Percentiles rank a stretch among this genome's conserved stretches.
Conservation (phyloP, 2,113 vertebrate genomes). For the Holacanthus passer region DNA sequence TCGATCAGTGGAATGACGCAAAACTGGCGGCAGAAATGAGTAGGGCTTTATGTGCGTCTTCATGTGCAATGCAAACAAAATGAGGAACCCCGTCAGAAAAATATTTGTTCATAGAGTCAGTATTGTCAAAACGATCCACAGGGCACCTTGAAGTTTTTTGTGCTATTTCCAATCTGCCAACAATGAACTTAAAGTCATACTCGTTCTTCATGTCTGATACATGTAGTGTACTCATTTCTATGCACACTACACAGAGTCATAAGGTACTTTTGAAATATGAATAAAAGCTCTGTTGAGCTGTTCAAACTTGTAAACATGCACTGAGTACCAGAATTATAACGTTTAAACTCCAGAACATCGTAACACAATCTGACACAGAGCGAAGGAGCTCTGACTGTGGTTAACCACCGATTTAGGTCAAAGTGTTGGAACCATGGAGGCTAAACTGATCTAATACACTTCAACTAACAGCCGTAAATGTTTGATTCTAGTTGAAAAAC, state of each 20-base stretch:
- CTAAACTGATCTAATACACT: background rate
- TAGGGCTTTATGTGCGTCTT: too few species aligned
- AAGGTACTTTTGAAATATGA: background rate
- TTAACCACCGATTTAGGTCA: background rate
- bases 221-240: background rate
- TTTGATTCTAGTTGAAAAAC: background rate
- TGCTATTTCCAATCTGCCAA: too few species aligned
- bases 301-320: background rate
- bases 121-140: too few species aligned
- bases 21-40: too few species aligned
- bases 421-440: background rate
- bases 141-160: too few species aligned
- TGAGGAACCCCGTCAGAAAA: background rate
- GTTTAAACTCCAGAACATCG: background rate
- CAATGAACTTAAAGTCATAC: background rate
- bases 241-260: background rate
- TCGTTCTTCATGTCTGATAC: background rate
- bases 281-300: background rate
- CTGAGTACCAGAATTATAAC: background rate
- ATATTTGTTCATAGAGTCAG: too few species aligned
- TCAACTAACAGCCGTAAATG: background rate
- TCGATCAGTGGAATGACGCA: too few species aligned
- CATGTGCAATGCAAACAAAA: background rate
- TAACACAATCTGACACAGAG: background rate
- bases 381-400: background rate